These are phyloP conservation scores for Microplitis deprimator DNA, from an alignment of 2,888 invertebrate genomes.

Conservation along the genomic window DNA sequence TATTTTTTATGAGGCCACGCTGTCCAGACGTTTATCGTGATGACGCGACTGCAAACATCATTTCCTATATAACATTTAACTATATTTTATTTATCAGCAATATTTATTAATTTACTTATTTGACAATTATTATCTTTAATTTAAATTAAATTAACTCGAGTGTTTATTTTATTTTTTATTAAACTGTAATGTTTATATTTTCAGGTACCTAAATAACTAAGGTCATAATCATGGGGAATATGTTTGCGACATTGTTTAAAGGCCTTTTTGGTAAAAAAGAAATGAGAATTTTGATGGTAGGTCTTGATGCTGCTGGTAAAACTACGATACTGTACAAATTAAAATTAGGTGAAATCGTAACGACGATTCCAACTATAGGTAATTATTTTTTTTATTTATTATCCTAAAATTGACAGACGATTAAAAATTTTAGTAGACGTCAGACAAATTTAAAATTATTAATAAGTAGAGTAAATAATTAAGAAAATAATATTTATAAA, in stretches of 20 bases:
- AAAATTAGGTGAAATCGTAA: constrained; percentile 99
- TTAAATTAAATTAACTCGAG: neutral
- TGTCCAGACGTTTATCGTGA: neutral
- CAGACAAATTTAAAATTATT: too few species aligned
- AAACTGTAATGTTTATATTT: constrained; percentile 54
- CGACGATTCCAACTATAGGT: constrained; percentile 99
- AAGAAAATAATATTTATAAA: too few species aligned
- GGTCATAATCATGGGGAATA: constrained; percentile 88
- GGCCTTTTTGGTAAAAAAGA: constrained; percentile 99
- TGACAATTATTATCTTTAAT: neutral
- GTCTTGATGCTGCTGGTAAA: constrained; percentile 99
- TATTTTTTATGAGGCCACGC: neutral
- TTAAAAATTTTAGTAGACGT: too few species aligned
- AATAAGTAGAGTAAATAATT: too few species aligned
- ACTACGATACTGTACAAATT: constrained; percentile 99
- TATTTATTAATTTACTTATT: neutral
- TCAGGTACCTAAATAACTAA: constrained; percentile 73
- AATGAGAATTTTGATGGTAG: constrained; percentile 99
- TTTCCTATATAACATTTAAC: neutral
- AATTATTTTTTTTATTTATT: neutral
- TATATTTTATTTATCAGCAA: neutral
- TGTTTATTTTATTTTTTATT: constrained; percentile 10
- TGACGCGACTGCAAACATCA: constrained; percentile 1
- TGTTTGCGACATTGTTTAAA: constrained; percentile 97
- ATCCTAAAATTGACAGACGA: too few species aligned